Percentiles rank a stretch among this genome's conserved stretches.
Evolutionary conservation across 2,113 vertebrate species (phyloP).

Genomic region (Platysteira castanea): DNA sequence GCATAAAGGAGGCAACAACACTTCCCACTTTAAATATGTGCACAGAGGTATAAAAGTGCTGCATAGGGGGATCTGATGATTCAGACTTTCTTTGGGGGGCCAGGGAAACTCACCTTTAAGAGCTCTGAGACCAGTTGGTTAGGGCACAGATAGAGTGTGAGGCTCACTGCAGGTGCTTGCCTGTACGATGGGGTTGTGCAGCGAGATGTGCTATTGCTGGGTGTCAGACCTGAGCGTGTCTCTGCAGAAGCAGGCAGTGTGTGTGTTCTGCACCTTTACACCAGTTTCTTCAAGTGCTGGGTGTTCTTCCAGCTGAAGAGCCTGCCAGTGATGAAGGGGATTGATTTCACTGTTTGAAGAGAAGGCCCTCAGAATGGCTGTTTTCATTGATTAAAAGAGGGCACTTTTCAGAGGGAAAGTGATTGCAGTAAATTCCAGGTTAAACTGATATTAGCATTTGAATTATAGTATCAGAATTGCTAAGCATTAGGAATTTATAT

Average conservation of each 20-base stretch:
- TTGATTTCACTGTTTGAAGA: conserved; percentile 12
- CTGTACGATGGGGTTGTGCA: background rate
- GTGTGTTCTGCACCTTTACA: background rate
- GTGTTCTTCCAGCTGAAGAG: conserved; percentile 17
- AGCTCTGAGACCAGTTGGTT: background rate
- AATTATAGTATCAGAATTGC: background rate
- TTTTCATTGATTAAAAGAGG: conserved; percentile 19
- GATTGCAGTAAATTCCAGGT: background rate
- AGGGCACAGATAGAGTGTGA: background rate
- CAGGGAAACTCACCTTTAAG: background rate
- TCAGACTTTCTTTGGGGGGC: background rate
- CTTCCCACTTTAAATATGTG: background rate
- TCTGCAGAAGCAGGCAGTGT: background rate
- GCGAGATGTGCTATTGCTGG: background rate
- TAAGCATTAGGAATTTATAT: background rate
- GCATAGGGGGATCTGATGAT: background rate
- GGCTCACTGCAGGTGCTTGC: background rate
- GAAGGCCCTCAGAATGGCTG: background rate
- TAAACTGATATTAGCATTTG: conserved; percentile 1
- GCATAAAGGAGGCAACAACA: background rate
- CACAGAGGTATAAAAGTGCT: background rate
- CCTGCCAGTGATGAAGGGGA: background rate
- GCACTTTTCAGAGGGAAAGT: background rate
- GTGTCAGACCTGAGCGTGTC: background rate
- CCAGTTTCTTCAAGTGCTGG: background rate